Conservation (phyloP, 2,797 vertebrate species). For the Lithobates sylvaticus region DNA sequence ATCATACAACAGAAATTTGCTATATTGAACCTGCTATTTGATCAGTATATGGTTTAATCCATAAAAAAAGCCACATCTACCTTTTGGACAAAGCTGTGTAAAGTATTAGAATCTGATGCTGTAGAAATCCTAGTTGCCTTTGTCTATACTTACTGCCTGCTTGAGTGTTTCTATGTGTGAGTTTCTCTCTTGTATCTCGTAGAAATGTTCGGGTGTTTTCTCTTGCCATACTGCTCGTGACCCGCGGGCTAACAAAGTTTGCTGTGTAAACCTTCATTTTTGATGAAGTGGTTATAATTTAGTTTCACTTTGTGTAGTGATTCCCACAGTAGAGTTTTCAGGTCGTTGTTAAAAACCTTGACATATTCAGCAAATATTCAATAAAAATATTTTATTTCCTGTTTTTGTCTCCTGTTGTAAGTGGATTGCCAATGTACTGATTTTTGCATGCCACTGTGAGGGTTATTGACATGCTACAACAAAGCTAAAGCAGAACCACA, state of each 20-base stretch:
- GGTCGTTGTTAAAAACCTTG: slow-evolving; percentile 99
- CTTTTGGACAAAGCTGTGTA: slow-evolving; percentile 95
- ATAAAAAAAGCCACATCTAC: slow-evolving; percentile 84
- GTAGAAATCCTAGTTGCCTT: slow-evolving; percentile 99
- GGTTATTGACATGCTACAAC: no score
- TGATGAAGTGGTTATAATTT: slow-evolving; percentile 97
- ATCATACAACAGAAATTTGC: slow-evolving; percentile 70
- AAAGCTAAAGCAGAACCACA: no score
- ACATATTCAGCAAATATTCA: slow-evolving; percentile 97
- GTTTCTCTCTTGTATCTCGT: slow-evolving; percentile 97
- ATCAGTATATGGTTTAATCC: slow-evolving; percentile 80
- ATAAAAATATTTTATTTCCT: slow-evolving; percentile 99
- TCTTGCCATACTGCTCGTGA: slow-evolving; percentile 93
- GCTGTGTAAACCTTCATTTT: slow-evolving; percentile 98
- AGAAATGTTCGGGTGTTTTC: slow-evolving; percentile 96
- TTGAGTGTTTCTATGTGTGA: slow-evolving; percentile 99
- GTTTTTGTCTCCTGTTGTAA: slow-evolving; percentile 82
- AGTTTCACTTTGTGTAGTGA: slow-evolving; percentile 99
- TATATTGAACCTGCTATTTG: slow-evolving; percentile 79
- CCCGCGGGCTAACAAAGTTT: slow-evolving; percentile 89
- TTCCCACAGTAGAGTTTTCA: slow-evolving; percentile 97
- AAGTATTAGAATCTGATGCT: slow-evolving; percentile 98
- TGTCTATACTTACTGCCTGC: slow-evolving; percentile 99
- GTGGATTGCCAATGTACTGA: not conserved
- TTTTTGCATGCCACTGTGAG: no score